Evolutionary conservation across 2,888 invertebrate genomes (phyloP).

Genomic region (Erebia epiphron): DNA sequence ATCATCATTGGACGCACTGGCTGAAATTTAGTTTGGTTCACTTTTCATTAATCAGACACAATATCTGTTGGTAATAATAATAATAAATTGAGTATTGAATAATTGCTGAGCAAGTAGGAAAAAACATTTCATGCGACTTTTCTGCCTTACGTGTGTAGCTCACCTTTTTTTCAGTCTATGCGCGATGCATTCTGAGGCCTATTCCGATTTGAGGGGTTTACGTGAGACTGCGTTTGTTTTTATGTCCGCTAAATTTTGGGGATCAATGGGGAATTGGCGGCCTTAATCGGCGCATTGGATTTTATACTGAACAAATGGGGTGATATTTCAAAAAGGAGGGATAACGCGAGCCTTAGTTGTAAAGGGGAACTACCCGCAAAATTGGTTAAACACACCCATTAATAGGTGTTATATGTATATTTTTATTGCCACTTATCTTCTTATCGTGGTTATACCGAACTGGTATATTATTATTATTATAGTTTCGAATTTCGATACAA

Average conservation of each 20-base stretch:
- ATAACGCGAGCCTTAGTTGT: constrained; percentile 10
- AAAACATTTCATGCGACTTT: background rate
- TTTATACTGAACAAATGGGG: constrained; percentile 57
- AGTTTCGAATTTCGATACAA: background rate
- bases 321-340: constrained; percentile 35
- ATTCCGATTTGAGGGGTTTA: constrained; percentile 64
- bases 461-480: background rate
- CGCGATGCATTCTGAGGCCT: constrained; percentile 62
- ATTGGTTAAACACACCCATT: constrained; percentile 6
- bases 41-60: too few species aligned
- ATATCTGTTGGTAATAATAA: too few species aligned
- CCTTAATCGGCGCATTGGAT: constrained; percentile 60
- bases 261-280: constrained; percentile 72
- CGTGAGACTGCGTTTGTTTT: constrained; percentile 65
- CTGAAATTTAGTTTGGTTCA: too few species aligned
- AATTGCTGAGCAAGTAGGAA: too few species aligned
- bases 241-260: constrained; percentile 71
- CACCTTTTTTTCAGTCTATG: constrained; percentile 51
- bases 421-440: constrained; percentile 8
- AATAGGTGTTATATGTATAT: constrained; percentile 6
- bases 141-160: constrained; percentile 23
- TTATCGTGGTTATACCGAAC: background rate
- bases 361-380: constrained; percentile 21
- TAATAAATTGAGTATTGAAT: too few species aligned
- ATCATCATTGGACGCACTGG: too few species aligned